Conservation (phyloP, 1,140 invertebrate genomes). For the Cephus cinctus region DNA sequence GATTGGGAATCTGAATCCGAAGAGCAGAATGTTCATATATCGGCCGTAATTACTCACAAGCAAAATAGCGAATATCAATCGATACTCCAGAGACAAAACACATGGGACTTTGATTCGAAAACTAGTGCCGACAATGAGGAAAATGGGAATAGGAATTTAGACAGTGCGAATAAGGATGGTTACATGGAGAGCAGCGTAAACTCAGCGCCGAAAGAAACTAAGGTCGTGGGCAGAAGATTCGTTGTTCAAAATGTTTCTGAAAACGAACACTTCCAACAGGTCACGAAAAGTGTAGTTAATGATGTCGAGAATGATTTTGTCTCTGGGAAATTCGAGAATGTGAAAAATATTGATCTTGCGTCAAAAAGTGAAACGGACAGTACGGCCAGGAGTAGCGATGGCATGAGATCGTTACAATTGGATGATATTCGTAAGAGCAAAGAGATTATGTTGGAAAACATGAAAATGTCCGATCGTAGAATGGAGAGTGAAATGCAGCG, state of each 20-base stretch:
- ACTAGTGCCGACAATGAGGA: background rate
- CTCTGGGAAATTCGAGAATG: constrained; percentile 33
- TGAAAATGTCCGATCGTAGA: constrained; percentile 31
- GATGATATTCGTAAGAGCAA: constrained; percentile 32
- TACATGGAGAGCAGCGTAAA: no score
- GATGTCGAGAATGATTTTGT: constrained; percentile 31
- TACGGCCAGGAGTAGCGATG: constrained; percentile 27
- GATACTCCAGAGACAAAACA: background rate
- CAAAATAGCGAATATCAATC: constrained; percentile 4
- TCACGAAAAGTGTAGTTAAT: constrained; percentile 30
- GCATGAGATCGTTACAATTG: constrained; percentile 24
- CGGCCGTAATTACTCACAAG: constrained; percentile 9
- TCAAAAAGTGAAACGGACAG: constrained; percentile 43
- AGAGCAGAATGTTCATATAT: constrained; percentile 40
- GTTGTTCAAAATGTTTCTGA: constrained; percentile 50
- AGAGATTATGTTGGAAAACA: constrained; percentile 37
- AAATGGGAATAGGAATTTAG: background rate
- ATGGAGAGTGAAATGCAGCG: constrained; percentile 32
- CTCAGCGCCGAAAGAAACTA: constrained; percentile 23
- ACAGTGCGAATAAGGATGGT: background rate
- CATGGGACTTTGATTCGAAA: no score
- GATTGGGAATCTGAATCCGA: constrained; percentile 55
- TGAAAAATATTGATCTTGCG: constrained; percentile 46
- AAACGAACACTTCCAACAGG: constrained; percentile 44
- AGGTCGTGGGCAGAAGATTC: constrained; percentile 44